Percentiles rank a stretch among this genome's conserved stretches.
phyloP scores from a whole-genome alignment of 2,113 vertebrate genomes.

The Sarotherodon lohbergeri region DNA sequence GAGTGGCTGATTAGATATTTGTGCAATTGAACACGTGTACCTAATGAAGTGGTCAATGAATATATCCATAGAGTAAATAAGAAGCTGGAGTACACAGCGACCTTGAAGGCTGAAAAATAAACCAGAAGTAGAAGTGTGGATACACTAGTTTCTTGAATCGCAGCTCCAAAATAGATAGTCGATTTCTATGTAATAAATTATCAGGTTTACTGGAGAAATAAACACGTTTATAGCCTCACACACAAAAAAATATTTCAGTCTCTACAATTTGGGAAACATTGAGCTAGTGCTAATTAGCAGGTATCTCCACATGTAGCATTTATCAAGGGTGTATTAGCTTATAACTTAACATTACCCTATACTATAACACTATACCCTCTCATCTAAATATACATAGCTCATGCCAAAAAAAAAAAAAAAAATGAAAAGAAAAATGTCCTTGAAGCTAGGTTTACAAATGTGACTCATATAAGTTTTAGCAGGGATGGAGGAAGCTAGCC shows the following conservation, averaged over 20 bases:
- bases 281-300: background rate
- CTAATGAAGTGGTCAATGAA: background rate
- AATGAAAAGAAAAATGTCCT: background rate
- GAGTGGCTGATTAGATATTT: no score
- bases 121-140: background rate
- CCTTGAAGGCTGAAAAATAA: background rate
- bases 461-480: background rate
- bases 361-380: background rate
- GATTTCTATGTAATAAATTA: background rate
- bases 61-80: background rate
- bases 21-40: background rate
- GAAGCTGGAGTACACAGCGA: background rate
- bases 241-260: background rate
- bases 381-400: background rate
- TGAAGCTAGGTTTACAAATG: background rate
- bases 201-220: background rate
- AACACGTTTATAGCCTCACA: background rate
- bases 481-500: fast-evolving
- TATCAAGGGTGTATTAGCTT: background rate
- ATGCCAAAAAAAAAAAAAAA: background rate
- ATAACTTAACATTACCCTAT: background rate
- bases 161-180: background rate
- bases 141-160: background rate
- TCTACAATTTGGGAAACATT: background rate
- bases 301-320: background rate